Evolutionary conservation across 2,888 invertebrate species (phyloP).

Genomic region (Latheticus oryzae): DNA sequence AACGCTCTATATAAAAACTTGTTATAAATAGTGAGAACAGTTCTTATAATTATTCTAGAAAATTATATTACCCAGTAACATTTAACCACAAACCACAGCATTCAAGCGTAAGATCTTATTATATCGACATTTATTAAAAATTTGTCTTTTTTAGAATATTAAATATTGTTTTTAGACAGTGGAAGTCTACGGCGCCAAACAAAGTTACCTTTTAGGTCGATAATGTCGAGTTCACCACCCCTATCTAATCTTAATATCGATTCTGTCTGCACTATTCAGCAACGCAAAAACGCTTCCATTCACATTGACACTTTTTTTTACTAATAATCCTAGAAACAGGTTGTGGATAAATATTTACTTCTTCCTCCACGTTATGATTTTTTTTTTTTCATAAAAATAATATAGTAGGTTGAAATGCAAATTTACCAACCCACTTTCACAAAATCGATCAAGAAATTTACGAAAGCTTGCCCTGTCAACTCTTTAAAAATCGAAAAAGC

Average conservation of each 20-base stretch:
- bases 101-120: too few relatives aligned
- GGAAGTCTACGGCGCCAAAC: slow-evolving; percentile 2
- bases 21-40: too few relatives aligned
- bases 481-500: slow-evolving; percentile 8
- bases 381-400: slow-evolving; percentile 29
- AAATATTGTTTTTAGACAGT: too few relatives aligned
- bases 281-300: slow-evolving; percentile 15
- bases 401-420: slow-evolving; percentile 37
- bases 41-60: too few relatives aligned
- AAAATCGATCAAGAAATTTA: slow-evolving; percentile 25
- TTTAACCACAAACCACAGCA: too few relatives aligned
- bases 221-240: slow-evolving; percentile 24
- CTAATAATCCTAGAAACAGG: slow-evolving; percentile 15
- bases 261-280: slow-evolving; percentile 22
- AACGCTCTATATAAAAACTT: too few relatives aligned
- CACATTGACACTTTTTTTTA: background rate
- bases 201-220: slow-evolving; percentile 13
- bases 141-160: too few relatives aligned
- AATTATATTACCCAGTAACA: too few relatives aligned
- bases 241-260: slow-evolving; percentile 30
- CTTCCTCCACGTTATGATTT: slow-evolving; percentile 39
- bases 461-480: background rate
- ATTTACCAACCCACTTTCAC: slow-evolving; percentile 37
- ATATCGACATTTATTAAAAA: too few relatives aligned
- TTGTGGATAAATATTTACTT: slow-evolving; percentile 40